Conservation (phyloP, 2,888 invertebrate genomes). For the Drosophila nigricruria region DNA sequence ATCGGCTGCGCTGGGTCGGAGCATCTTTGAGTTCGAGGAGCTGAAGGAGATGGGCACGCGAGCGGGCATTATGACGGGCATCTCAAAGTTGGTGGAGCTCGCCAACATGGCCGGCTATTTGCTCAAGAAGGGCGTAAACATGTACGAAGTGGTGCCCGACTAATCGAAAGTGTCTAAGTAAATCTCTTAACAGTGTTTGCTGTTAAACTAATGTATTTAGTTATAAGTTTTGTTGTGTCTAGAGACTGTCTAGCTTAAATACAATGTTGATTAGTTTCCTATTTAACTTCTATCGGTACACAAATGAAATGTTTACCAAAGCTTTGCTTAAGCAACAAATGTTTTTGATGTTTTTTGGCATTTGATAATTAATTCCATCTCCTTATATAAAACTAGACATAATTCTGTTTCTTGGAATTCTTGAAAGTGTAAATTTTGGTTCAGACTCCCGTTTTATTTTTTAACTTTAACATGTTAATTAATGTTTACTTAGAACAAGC, state of each 20-base stretch:
- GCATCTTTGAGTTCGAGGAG: slow-evolving; percentile 91
- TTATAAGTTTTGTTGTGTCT: slow-evolving; percentile 11
- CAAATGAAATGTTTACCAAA: slow-evolving; percentile 24
- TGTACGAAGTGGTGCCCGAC: slow-evolving; percentile 88
- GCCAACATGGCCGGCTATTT: slow-evolving; percentile 95
- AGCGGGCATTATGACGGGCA: slow-evolving; percentile 87
- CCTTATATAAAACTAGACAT: not conserved
- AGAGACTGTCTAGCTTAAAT: slow-evolving; percentile 3
- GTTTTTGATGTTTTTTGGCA: not conserved
- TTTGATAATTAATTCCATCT: not conserved
- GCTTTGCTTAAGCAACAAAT: not conserved
- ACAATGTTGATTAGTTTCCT: slow-evolving; percentile 5
- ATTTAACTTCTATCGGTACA: slow-evolving; percentile 13
- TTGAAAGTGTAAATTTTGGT: not conserved
- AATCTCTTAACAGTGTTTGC: slow-evolving; percentile 49
- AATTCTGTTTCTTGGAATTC: not conserved
- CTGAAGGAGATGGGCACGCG: slow-evolving; percentile 90
- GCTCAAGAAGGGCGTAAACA: slow-evolving; percentile 91
- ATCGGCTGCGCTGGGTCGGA: slow-evolving; percentile 89
- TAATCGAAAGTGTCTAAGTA: slow-evolving; percentile 49
- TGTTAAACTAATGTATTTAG: slow-evolving; percentile 27
- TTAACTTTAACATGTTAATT: not conserved
- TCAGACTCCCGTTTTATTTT: not conserved
- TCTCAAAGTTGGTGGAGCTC: slow-evolving; percentile 89
- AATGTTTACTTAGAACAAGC: not conserved